Evolutionary conservation across 35 echinoderm and acorn worm species (phyloP).

Genomic region (Diadema setosum): DNA sequence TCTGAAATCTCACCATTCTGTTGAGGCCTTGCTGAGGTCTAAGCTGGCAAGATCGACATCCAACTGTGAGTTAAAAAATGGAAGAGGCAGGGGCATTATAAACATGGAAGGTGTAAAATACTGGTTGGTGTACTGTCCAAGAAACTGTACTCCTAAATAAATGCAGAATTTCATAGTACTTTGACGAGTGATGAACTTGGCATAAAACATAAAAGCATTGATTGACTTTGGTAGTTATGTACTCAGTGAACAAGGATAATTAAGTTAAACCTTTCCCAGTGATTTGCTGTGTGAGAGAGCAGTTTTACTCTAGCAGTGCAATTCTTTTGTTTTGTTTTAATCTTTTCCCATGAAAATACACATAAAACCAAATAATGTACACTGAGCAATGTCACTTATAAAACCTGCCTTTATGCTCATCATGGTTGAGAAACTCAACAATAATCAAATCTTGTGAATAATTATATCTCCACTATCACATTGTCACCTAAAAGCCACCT

Average conservation of each 20-base stretch:
- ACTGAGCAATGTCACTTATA: too few relatives aligned
- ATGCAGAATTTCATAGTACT: not conserved
- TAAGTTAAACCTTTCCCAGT: too few relatives aligned
- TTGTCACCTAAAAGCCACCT: too few relatives aligned
- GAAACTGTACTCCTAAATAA: not conserved
- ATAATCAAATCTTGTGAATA: too few relatives aligned
- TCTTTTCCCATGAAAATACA: too few relatives aligned
- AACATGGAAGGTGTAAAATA: not conserved
- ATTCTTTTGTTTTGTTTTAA: too few relatives aligned
- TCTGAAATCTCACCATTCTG: slow-evolving; percentile 69
- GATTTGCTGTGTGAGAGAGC: too few relatives aligned
- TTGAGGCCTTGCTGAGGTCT: slow-evolving; percentile 48
- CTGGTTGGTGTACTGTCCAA: not conserved
- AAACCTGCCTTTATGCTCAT: too few relatives aligned
- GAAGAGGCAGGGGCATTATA: not conserved
- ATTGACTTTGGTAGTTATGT: not conserved
- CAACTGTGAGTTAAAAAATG: not conserved
- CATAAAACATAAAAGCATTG: not conserved
- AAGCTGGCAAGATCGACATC: slow-evolving; percentile 41
- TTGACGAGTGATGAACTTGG: not conserved
- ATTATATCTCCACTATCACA: too few relatives aligned
- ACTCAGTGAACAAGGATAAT: not conserved
- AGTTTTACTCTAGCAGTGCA: too few relatives aligned
- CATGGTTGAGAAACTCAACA: too few relatives aligned
- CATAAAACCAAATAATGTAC: too few relatives aligned